phyloP scores from a whole-genome alignment of 1,140 invertebrate species.

The Drosophila sucinea region DNA sequence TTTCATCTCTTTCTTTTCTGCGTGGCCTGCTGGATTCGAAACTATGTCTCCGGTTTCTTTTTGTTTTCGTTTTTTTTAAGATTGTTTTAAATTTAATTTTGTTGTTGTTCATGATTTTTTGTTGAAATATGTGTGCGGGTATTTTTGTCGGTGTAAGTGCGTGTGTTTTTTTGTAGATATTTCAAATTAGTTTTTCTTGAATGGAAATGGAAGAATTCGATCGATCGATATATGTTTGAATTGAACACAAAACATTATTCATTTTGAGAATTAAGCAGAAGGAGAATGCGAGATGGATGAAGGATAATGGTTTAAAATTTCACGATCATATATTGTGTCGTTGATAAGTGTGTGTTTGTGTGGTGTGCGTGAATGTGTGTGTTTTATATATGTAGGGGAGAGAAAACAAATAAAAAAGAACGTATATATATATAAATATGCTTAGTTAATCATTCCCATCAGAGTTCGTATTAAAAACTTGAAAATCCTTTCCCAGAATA shows the following conservation, averaged over 20 bases:
- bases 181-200: constrained; percentile 77
- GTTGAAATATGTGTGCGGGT: constrained; percentile 51
- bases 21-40: constrained; percentile 59
- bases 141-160: constrained; percentile 39
- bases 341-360: constrained; percentile 53
- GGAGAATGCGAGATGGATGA: not conserved
- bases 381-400: constrained; percentile 70
- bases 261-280: not conserved
- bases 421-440: constrained; percentile 63
- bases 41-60: constrained; percentile 66
- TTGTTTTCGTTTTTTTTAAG: constrained; percentile 32
- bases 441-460: constrained; percentile 46
- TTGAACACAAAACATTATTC: not conserved
- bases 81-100: constrained; percentile 20
- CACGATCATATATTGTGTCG: constrained; percentile 17
- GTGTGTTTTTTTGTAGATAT: constrained; percentile 20
- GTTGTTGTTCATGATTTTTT: constrained; percentile 18
- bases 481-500: not conserved
- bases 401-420: constrained; percentile 77
- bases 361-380: constrained; percentile 44
- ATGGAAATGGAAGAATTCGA: constrained; percentile 47
- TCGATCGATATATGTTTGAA: constrained; percentile 33
- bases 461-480: constrained; percentile 2
- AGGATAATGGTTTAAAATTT: constrained; percentile 29
- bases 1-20: constrained; percentile 18